Conservation (phyloP, 1,140 invertebrate genomes). For the Zaprionus vittiger region DNA sequence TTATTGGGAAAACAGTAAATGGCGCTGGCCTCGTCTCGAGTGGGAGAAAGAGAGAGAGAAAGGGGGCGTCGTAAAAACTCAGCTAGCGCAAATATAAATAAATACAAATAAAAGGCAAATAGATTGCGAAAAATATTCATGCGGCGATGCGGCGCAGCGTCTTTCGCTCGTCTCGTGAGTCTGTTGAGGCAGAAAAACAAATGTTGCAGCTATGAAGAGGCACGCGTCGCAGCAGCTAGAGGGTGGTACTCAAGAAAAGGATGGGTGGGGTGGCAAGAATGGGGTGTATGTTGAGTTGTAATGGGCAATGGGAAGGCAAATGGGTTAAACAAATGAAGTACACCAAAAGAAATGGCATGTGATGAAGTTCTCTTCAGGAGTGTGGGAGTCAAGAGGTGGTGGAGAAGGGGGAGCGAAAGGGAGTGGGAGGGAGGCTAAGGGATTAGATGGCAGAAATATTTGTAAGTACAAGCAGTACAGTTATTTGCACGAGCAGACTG, state of each 20-base stretch:
- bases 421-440: background rate
- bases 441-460: background rate
- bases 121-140: constrained; percentile 66
- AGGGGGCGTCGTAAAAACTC: constrained; percentile 58
- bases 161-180: constrained; percentile 34
- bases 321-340: constrained; percentile 54
- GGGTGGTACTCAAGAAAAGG: background rate
- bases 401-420: background rate
- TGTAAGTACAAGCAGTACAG: background rate
- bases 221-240: background rate
- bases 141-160: constrained; percentile 39
- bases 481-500: background rate
- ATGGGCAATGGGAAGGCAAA: constrained; percentile 42
- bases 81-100: constrained; percentile 65
- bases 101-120: constrained; percentile 68
- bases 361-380: background rate
- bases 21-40: constrained; percentile 17
- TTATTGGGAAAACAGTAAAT: constrained; percentile 68
- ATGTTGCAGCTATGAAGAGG: constrained; percentile 45
- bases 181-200: constrained; percentile 59
- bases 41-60: background rate
- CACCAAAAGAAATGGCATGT: constrained; percentile 40
- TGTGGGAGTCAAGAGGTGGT: background rate
- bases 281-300: constrained; percentile 13
- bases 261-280: background rate